These are phyloP conservation scores for Cremastinae sp. DNA, from an alignment of 2,888 invertebrate species.

Conservation along the genomic window DNA sequence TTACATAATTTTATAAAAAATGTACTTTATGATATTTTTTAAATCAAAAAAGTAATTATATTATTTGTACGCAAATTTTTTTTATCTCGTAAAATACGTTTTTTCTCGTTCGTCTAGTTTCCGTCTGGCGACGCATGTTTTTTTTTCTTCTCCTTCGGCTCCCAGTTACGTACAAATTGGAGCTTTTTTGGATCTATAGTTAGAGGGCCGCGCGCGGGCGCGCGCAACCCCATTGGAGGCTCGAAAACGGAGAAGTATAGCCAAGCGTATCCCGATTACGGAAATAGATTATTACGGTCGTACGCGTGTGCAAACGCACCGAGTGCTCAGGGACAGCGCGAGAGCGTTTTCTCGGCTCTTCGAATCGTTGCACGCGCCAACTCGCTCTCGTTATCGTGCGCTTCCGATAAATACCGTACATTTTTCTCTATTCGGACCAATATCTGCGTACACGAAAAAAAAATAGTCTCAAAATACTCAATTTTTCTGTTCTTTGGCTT, in stretches of 20 bases:
- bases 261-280: slow-evolving; percentile 60
- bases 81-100: too few relatives aligned
- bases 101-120: too few relatives aligned
- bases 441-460: background rate
- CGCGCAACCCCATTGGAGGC: slow-evolving; percentile 43
- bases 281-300: slow-evolving; percentile 60
- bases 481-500: slow-evolving; percentile 1
- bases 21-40: too few relatives aligned
- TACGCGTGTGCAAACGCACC: slow-evolving; percentile 23
- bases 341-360: slow-evolving; percentile 28
- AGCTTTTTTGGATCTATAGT: slow-evolving; percentile 47
- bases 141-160: background rate
- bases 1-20: too few relatives aligned
- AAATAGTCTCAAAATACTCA: too few relatives aligned
- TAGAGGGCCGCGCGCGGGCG: slow-evolving; percentile 47
- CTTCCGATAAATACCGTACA: background rate
- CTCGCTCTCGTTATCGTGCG: background rate
- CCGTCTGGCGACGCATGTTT: too few relatives aligned
- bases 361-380: slow-evolving; percentile 37
- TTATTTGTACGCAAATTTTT: too few relatives aligned
- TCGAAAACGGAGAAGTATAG: slow-evolving; percentile 12
- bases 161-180: slow-evolving; percentile 11
- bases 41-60: too few relatives aligned
- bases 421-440: background rate
- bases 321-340: slow-evolving; percentile 2